phyloP scores from a whole-genome alignment of 2,113 vertebrate species.

The Tympanuchus pallidicinctus region DNA sequence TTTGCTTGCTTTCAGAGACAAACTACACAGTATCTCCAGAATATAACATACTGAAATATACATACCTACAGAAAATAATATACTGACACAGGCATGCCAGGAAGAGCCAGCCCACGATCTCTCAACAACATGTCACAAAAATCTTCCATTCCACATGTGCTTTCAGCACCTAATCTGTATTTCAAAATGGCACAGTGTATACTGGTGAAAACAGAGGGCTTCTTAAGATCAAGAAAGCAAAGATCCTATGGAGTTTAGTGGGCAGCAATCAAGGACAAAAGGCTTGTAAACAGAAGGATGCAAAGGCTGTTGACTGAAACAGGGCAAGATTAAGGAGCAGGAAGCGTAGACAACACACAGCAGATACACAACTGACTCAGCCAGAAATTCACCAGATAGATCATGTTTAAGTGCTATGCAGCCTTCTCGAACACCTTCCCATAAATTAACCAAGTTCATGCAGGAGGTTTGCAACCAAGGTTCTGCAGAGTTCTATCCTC shows the following conservation, averaged over 20 bases:
- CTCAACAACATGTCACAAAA: not conserved
- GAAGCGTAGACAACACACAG: rapidly evolving
- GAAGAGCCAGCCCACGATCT: not conserved
- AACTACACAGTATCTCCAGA: not conserved
- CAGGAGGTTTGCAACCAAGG: not conserved
- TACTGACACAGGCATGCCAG: not conserved
- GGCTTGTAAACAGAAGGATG: not conserved
- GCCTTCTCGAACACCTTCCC: not conserved
- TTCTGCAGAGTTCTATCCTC: not conserved
- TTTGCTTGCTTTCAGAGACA: not conserved
- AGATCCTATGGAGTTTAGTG: not conserved
- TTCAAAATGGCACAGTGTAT: not conserved
- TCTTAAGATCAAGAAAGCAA: not conserved
- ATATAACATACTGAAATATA: not conserved
- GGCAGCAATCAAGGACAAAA: not conserved
- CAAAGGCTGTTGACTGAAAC: not conserved
- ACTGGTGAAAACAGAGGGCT: not conserved
- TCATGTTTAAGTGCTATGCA: not conserved
- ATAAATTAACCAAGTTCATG: not conserved
- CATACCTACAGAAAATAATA: not conserved
- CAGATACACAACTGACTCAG: not conserved
- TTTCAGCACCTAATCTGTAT: not conserved
- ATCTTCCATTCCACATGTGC: not conserved
- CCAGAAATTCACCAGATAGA: not conserved
- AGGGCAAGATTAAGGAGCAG: not conserved